Base-by-base conservation (phyloP, 1,140 invertebrate species). In the Scaptodrosophila lebanonensis region DNA sequence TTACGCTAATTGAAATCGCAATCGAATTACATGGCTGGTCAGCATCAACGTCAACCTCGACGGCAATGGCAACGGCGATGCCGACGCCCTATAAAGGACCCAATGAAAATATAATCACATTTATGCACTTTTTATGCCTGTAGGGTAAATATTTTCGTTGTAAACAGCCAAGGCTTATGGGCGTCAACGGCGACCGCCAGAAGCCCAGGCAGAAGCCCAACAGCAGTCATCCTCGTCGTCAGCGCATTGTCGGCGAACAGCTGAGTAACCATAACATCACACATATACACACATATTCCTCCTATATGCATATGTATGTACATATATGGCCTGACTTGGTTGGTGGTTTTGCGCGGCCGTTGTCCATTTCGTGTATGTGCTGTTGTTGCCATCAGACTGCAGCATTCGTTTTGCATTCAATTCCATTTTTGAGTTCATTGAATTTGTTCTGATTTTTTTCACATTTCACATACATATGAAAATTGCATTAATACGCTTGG, bases 41-140 rank as follows among this genome's bases (percentile, higher is more conserved):
- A 16, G 17, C 15, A 6, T 13, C 8, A n/a, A 5, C 13, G 12
- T 6, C 30, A 8, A 11, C 9, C 27, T 12, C 27, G 20, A 3
- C 25, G 12, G n/a, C 2, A 16, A 9, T 13, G 1, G 7, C 43
- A 17, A 16, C 2, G 8, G 30, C 20, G 6, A 18, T 42, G 42
- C 22, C 18, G 5, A 25, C 13, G 44, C 45, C 65, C 61, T 70
- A 82, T 75, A 66, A n/a, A n/a, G n/a, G n/a, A 66, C 29, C 76
- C 76, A 82, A 82, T 82, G 75, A 82, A 82, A 82, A 82, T 75
- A 70, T 82, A 82, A 82, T 82, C 75, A 82, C 75, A 82, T 82
- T 82, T 82, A 82, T 82, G 75, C 75, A 82, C 70, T 82, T 82
- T 82, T 82, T 82, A 83, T 83, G 75, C 75, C 75, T 63, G 69